These are phyloP conservation scores for Abramis brama DNA, from an alignment of 2,113 vertebrate species.

Conservation along the genomic window DNA sequence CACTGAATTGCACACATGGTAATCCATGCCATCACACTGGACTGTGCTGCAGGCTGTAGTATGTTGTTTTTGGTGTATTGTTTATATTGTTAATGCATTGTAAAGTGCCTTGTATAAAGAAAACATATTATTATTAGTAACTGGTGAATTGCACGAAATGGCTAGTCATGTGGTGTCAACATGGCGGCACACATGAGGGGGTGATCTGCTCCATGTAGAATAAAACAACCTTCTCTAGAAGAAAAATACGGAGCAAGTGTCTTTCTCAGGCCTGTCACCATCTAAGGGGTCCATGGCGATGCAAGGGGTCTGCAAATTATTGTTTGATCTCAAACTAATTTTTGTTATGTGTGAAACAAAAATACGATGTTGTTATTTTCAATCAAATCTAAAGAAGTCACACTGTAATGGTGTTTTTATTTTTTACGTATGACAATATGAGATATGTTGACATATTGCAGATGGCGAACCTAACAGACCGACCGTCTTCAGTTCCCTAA, in stretches of 20 bases:
- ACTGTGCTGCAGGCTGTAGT: neutral
- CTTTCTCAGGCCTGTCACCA: neutral
- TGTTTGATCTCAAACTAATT: neutral
- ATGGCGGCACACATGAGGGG: neutral
- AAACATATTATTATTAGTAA: slow-evolving; percentile 3
- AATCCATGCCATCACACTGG: neutral
- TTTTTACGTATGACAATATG: neutral
- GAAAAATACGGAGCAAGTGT: neutral
- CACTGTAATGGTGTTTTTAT: neutral
- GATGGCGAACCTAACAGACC: neutral
- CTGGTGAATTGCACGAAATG: neutral
- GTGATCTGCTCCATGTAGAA: neutral
- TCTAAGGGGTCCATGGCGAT: neutral
- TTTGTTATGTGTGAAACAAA: neutral
- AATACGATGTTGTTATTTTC: too few species aligned
- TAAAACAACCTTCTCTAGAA: neutral
- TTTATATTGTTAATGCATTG: slow-evolving; percentile 4
- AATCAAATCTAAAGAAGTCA: neutral
- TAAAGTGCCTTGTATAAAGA: neutral
- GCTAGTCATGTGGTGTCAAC: neutral
- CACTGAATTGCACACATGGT: neutral
- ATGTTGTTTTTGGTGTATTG: neutral
- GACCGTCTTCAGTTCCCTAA: neutral
- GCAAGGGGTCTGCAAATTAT: neutral
- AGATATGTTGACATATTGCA: neutral